phyloP scores from a whole-genome alignment of 2,888 invertebrate genomes.

The Homarus gammarus region DNA sequence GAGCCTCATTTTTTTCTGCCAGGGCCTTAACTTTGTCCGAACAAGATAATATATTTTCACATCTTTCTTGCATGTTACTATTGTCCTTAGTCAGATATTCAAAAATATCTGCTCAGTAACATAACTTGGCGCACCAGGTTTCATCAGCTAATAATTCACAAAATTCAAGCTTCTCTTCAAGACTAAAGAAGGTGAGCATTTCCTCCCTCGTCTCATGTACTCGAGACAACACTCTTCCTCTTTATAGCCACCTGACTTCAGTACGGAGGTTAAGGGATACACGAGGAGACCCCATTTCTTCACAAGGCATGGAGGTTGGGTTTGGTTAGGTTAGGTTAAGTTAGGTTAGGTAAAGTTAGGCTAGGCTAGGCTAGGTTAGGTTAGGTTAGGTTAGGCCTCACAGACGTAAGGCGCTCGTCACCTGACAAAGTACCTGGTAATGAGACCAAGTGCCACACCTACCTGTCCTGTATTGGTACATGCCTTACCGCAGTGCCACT shows the following conservation, averaged over 20 bases:
- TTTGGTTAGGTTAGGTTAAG: too few species aligned
- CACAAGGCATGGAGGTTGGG: not conserved
- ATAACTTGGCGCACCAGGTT: not conserved
- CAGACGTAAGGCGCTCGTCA: too few species aligned
- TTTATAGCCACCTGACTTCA: slow-evolving; percentile 21
- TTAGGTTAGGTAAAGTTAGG: too few species aligned
- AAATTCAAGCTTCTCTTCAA: not conserved
- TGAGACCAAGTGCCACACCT: too few species aligned
- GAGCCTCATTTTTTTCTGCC: not conserved
- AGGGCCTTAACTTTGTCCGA: not conserved
- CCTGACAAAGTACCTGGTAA: too few species aligned
- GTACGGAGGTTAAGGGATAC: not conserved
- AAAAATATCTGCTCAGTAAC: not conserved
- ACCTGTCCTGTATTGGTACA: too few species aligned
- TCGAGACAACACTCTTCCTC: slow-evolving; percentile 5
- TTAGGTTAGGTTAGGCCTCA: too few species aligned
- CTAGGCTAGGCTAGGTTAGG: too few species aligned
- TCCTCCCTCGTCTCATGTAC: not conserved
- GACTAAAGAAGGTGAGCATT: too few species aligned
- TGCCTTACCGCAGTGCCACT: too few species aligned
- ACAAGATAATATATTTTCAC: slow-evolving; percentile 2
- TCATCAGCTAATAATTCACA: slow-evolving; percentile 8
- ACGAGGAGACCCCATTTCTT: not conserved
- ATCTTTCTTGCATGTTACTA: not conserved
- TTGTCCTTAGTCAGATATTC: not conserved